phyloP scores from a whole-genome alignment of 2,113 vertebrate species.

The Numenius arquata region DNA sequence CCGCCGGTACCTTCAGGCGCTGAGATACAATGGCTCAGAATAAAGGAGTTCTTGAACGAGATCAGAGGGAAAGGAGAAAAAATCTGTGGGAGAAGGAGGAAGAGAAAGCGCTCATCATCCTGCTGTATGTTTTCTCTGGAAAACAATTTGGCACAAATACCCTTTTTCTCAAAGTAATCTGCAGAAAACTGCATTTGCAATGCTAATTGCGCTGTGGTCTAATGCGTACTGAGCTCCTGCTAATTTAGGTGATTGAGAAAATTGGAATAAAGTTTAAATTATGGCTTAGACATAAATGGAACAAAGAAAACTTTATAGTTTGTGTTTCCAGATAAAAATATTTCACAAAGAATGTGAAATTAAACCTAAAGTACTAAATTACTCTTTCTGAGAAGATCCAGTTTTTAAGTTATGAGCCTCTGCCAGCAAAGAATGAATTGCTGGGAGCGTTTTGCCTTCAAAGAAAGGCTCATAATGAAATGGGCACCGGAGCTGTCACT shows the following conservation, averaged over 20 bases:
- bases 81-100: neutral
- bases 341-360: neutral
- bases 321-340: neutral
- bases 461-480: neutral
- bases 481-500: neutral
- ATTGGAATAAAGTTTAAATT: neutral
- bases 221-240: neutral
- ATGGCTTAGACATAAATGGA: neutral
- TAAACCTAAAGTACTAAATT: neutral
- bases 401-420: neutral
- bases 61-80: neutral
- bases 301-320: neutral
- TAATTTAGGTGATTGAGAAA: neutral
- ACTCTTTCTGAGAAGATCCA: neutral
- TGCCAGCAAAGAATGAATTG: accelerated
- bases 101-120: neutral
- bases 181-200: neutral
- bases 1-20: neutral
- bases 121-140: neutral
- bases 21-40: neutral
- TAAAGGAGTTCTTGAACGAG: neutral
- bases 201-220: neutral
- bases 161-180: neutral
- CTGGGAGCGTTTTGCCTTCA: neutral
- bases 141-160: neutral